These are phyloP conservation scores for Gila orcuttii DNA, from an alignment of 2,113 vertebrate genomes.

Conservation along the genomic window DNA sequence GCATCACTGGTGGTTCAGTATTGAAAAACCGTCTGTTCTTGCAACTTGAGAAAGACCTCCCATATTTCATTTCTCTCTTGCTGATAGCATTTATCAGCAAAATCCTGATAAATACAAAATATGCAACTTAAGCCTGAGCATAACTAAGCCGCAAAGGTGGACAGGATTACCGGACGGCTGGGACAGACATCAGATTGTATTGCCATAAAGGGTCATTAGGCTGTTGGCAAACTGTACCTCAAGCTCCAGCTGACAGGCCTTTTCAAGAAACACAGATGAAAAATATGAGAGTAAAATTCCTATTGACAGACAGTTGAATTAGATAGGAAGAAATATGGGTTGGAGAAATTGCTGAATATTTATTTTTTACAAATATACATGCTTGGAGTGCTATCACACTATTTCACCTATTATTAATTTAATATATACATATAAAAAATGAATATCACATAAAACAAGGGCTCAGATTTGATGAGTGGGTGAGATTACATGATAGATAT, in stretches of 20 bases:
- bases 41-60: constrained; percentile 84
- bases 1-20: constrained; percentile 5
- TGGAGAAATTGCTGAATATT: constrained; percentile 34
- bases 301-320: constrained; percentile 94
- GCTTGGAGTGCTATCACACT: constrained; percentile 45
- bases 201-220: constrained; percentile 85
- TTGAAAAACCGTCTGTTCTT: constrained; percentile 61
- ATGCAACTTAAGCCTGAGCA: constrained; percentile 98
- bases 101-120: constrained; percentile 91
- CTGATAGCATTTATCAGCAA: constrained; percentile 99
- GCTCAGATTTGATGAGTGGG: background rate
- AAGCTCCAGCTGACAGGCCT: constrained; percentile 96
- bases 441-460: too few relatives aligned
- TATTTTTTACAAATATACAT: background rate
- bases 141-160: constrained; percentile 86
- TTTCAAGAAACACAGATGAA: constrained; percentile 92
- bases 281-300: constrained; percentile 98
- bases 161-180: constrained; percentile 88
- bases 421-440: background rate
- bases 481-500: background rate
- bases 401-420: constrained; percentile 26
- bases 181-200: constrained; percentile 92
- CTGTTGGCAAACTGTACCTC: constrained; percentile 90
- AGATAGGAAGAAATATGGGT: constrained; percentile 61
- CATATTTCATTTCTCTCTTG: constrained; percentile 93